Percentiles rank a stretch among this genome's conserved stretches.
Evolutionary conservation across 2,113 vertebrate species (phyloP).

Genomic region (Glaucidium brasilianum): DNA sequence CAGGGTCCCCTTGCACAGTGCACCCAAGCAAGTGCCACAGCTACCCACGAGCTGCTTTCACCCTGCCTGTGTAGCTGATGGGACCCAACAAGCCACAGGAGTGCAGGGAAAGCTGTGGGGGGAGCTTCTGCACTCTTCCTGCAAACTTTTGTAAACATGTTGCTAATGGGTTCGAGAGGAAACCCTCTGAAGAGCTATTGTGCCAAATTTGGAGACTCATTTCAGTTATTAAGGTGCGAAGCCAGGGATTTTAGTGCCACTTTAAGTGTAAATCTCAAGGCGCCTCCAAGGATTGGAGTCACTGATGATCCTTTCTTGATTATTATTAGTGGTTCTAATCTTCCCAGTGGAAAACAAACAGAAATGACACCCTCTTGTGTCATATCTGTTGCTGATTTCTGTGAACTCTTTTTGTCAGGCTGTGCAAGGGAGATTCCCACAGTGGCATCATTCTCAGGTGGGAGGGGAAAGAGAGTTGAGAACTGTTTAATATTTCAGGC

Average conservation of each 20-base stretch:
- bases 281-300: neutral
- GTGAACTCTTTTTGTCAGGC: neutral
- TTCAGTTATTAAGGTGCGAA: constrained; percentile 41
- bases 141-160: neutral
- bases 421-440: neutral
- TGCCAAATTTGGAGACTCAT: constrained; percentile 31
- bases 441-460: neutral
- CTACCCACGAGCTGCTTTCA: rapidly evolving
- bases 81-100: neutral
- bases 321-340: constrained; percentile 47
- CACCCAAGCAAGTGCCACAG: neutral
- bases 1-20: neutral
- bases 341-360: neutral
- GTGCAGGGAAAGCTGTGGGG: neutral
- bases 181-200: constrained; percentile 29
- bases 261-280: constrained; percentile 36
- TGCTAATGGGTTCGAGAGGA: neutral
- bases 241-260: neutral
- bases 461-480: neutral
- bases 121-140: neutral
- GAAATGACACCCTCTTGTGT: constrained; percentile 10
- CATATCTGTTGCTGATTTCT: constrained; percentile 11
- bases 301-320: neutral
- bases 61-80: neutral
- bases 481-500: neutral